Conservation (phyloP, 2,113 vertebrate species). For the Centropus bengalensis region DNA sequence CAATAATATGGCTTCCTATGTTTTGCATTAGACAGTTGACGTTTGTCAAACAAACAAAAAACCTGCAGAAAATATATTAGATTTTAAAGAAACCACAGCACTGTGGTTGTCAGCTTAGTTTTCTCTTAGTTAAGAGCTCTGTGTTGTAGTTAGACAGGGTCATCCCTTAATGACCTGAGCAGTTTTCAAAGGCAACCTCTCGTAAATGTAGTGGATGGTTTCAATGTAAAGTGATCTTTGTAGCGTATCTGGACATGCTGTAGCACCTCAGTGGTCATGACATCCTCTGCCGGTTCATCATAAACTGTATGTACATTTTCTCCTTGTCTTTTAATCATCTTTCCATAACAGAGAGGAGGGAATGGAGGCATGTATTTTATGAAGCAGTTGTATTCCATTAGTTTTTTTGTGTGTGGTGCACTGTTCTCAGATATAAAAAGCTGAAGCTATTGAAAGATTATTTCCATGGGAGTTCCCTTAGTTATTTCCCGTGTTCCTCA, state of each 20-base stretch:
- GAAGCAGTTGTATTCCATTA: neutral
- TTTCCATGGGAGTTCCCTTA: neutral
- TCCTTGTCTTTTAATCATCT: neutral
- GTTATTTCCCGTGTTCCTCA: slow-evolving; percentile 13
- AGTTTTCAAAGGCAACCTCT: neutral
- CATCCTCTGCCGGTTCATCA: neutral
- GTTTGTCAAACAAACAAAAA: neutral
- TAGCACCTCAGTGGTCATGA: neutral
- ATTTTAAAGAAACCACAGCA: neutral
- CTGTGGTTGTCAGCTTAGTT: neutral
- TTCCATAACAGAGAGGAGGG: neutral
- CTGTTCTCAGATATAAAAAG: neutral
- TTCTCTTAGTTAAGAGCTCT: neutral
- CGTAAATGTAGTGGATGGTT: neutral
- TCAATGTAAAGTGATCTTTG: neutral
- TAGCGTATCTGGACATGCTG: neutral
- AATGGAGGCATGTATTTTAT: neutral
- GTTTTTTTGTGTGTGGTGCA: neutral
- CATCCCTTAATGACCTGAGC: neutral
- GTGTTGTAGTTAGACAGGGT: neutral
- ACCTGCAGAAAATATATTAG: neutral
- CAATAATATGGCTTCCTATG: neutral
- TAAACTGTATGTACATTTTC: neutral
- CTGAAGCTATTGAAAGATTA: neutral
- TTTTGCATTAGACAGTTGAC: neutral